Conservation (phyloP, 2,888 invertebrate genomes). For the Cephus runcator region DNA sequence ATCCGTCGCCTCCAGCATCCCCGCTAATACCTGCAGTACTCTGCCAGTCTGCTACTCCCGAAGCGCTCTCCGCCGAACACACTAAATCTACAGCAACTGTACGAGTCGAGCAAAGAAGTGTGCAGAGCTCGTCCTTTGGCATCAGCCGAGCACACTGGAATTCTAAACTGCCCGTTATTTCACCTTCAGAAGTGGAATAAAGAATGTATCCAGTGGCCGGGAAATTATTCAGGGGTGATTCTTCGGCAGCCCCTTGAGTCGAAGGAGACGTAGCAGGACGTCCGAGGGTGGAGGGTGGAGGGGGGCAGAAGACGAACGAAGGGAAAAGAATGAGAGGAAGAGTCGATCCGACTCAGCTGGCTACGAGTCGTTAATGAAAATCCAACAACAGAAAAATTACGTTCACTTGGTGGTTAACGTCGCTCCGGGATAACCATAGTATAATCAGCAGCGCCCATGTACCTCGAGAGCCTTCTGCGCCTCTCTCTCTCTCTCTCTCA, state of each 20-base stretch:
- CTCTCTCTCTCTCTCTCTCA: slow-evolving; percentile 17
- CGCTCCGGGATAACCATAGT: slow-evolving; percentile 9
- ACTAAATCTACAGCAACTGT: no score
- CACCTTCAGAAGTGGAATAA: slow-evolving; percentile 31
- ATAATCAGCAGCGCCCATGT: not conserved
- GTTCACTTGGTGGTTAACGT: slow-evolving; percentile 55
- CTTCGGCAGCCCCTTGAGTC: no score
- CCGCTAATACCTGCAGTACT: no score
- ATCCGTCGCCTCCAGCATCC: slow-evolving; percentile 6
- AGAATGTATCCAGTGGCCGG: slow-evolving; percentile 48
- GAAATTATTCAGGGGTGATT: slow-evolving; percentile 44
- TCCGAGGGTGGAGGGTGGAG: not conserved
- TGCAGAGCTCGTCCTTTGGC: no score
- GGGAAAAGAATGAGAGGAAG: not conserved
- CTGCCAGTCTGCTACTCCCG: no score
- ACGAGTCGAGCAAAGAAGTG: no score
- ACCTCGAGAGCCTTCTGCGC: slow-evolving; percentile 8
- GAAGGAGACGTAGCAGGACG: no score
- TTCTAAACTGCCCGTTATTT: not conserved
- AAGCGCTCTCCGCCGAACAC: no score
- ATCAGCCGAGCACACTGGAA: no score
- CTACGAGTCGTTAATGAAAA: slow-evolving; percentile 64
- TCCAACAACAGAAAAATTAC: slow-evolving; percentile 65
- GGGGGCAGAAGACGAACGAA: not conserved
- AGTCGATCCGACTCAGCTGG: slow-evolving; percentile 5